Base-by-base conservation (phyloP, 2,797 vertebrate species). In the Acrossocheilus wenchowensis region DNA sequence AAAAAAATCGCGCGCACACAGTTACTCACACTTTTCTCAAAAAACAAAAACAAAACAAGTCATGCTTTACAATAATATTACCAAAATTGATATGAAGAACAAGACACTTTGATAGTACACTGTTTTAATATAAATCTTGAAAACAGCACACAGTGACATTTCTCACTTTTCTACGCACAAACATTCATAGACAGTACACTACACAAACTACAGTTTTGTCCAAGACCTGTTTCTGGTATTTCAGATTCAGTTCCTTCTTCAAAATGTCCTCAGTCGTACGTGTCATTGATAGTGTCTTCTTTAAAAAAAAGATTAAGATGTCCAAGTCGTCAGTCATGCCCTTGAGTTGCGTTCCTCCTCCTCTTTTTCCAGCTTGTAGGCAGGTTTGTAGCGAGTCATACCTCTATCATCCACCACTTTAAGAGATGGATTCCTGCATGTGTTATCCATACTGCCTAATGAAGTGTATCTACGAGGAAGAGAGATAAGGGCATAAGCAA, bases 371-470 rank as follows among this genome's bases (percentile, higher is more conserved):
- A 99, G 95, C 43, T 95, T 93, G 84, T 98, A 95, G 69, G 98
- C 98, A 0, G 98, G 96, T 11, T 90, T 94, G 92, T 97, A 99
- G 34, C 94, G 90, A 1, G 93, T 95, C 54, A 91, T 92, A 0
- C 97, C 98, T n/a, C 88, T 93, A 0, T 83, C 82, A 0, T 97
- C 94, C 0, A 95, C 92, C 82, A 84, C 93, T 89, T 95, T 94
- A 52, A 99, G 95, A 0, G 97, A 94, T 0, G 93, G 86, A 90
- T 99, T 99, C 88, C 93, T 95, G 74, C 80, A 91, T 0, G 98
- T 99, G 96, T 99, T 97, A 92, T 96, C 94, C 94, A 92, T 97
- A 88, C 97, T 98, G 54, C 98, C 98, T 82, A 99, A 94, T 0
- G 98, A 99, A 0, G 98, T 99, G 95, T 99, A 99, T 74, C 98